These are phyloP conservation scores for Castor canadensis DNA, from an alignment of 2,113 vertebrate species.

Conservation along the genomic window DNA sequence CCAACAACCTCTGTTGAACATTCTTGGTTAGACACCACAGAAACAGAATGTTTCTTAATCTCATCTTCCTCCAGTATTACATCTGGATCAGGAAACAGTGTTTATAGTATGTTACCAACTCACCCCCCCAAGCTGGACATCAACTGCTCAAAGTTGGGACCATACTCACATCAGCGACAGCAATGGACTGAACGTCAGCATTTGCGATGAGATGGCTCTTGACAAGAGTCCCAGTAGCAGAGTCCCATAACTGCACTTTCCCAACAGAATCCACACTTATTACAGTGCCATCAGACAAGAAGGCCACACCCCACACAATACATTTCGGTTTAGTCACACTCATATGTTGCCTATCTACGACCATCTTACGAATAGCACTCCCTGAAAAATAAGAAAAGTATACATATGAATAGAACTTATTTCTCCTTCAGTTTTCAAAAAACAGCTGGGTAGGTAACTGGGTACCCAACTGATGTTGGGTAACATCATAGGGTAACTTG, in stretches of 20 bases:
- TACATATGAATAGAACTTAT: not conserved
- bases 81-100: not conserved
- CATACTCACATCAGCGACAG: slow-evolving; percentile 87
- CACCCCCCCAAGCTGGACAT: not conserved
- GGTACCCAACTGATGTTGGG: no score
- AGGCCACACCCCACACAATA: slow-evolving; percentile 92
- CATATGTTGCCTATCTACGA: slow-evolving; percentile 87
- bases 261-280: slow-evolving; percentile 93
- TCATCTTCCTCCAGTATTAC: not conserved
- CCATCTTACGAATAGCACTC: slow-evolving; percentile 85
- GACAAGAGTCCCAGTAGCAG: slow-evolving; percentile 88
- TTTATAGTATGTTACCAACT: not conserved
- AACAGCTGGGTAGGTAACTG: no score
- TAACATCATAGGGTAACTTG: no score
- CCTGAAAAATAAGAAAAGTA: slow-evolving; percentile 82
- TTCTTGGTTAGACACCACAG: not conserved
- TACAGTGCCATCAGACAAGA: slow-evolving; percentile 89
- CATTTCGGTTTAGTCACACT: slow-evolving; percentile 83
- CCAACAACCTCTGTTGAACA: no score
- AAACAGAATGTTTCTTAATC: not conserved
- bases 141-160: not conserved
- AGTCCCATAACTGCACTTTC: slow-evolving; percentile 96
- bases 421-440: not conserved
- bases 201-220: slow-evolving; percentile 88
- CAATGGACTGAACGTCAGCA: slow-evolving; percentile 89